Evolutionary conservation across 1,140 invertebrate species (phyloP), one percentile per base, ranked within the genome.

Genomic region (Zeugodacus cucurbitae): DNA sequence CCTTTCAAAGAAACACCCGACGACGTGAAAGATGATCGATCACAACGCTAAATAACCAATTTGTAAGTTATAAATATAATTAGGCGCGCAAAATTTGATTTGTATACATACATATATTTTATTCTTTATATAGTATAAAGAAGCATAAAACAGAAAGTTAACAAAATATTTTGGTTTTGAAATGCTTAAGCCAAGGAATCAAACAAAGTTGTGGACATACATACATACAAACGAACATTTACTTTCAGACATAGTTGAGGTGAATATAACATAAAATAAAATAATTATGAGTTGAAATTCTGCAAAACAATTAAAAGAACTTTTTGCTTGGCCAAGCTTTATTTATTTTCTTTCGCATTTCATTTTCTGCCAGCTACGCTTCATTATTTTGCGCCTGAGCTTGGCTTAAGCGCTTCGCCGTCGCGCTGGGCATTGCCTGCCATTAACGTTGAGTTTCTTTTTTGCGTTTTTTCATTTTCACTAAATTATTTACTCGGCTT

Each of bases 161-260:
- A 11, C 32, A 87, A 87, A 62, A 87, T 48, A 67, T 62, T 70
- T 74, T 88, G 74, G 87, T 88, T 88, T 74, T 88, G 87, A 88
- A 74, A 67, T 74, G 64, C 87, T 32, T 29, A 32, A 67, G 32
- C 34, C 0, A 37, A 22, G 32, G 58, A 87, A 54, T 4, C 14
- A 48, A 48, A 48, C 44, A 48, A 48, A 57, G 57, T 59, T 59
- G 4, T 22, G 57, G 6, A 20, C 17, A n/a, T 22, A 59, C 20
- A 59, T 22, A 57, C 32, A 20, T 1, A 86, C 26, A 86, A 11
- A 34, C n/a, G 34, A 44, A 86, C 58, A 22, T 62, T 62, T 62
- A 4, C 48, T 54, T 54, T 54, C 17, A 11, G 20, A 74, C 11
- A n/a, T 22, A 41, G 20, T 41, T 48, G 48, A 82, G 48, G 26